Evolutionary conservation across 1,140 invertebrate genomes (phyloP), one percentile per base, ranked within the genome.

Genomic region (Anoplophora glabripennis): DNA sequence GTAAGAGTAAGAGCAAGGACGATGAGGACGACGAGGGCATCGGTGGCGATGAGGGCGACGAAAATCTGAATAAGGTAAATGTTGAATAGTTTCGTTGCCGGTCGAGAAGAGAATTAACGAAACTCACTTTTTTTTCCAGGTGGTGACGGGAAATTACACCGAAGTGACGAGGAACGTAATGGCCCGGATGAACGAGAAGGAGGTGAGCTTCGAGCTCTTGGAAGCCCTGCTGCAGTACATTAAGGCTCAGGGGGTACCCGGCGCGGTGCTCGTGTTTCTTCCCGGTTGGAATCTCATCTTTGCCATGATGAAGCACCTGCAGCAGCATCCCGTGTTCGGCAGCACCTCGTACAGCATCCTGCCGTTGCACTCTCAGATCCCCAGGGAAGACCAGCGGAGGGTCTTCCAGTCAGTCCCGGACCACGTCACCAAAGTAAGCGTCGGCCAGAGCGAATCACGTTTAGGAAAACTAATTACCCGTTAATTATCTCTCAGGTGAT

Each of bases 281-380:
- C 94, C 94, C 7, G 95, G 95, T 0, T 96, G 93, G 93, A 95
- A 93, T 76, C 74, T 96, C 0, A 98, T 98, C 57, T 96, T 96
- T 77, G 88, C 92, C 0, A 75, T 98, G 5, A 89, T 96, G 86
- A 89, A 89, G 73, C 87, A 91, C 72, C 78, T 98, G 7, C 86
- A 87, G 63, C 83, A 86, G 59, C 86, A 89, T 77, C 85, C 87
- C 0, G 62, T 86, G 10, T 96, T 93, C 76, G 92, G 89, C 1
- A 80, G 86, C 12, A 59, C 70, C 0, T 70, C 79, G 10, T 94
- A 88, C 68, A 70, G 81, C 4, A 87, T 96, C 37, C 78, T 96
- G 53, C 93, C 93, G 1, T 78, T 96, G 3, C 94, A 96, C 76
- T 96, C 93, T 10, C 93, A 94, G 75, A 82, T 96, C 63, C 92